A percentile compares a stretch with the other conserved stretches of the same genome.
Evolutionary conservation across 92 coral and sea anemone genomes (phyloP).

Genomic region (Blastomussa wellsi): DNA sequence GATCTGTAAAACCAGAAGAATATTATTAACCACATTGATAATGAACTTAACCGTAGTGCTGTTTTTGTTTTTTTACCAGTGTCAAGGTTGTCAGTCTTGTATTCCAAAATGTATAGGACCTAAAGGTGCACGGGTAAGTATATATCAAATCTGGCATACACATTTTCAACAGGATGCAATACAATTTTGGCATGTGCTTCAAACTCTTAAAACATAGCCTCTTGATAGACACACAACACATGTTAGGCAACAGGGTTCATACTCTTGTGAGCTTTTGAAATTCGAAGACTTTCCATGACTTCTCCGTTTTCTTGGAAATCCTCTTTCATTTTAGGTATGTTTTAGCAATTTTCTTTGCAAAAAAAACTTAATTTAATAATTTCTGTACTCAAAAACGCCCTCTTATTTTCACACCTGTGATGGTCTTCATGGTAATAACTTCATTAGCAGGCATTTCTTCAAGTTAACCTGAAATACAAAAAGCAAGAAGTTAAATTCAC

Average conservation of each 20-base stretch:
- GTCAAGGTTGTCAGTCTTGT: constrained; percentile 88
- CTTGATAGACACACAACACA: too few relatives aligned
- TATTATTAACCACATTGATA: too few relatives aligned
- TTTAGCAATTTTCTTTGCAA: too few relatives aligned
- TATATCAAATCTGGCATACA: neutral
- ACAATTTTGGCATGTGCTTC: neutral
- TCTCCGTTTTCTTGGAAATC: too few relatives aligned
- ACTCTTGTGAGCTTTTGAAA: too few relatives aligned
- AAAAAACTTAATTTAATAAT: too few relatives aligned
- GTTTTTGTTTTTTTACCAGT: constrained; percentile 50
- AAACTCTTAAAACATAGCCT: too few relatives aligned
- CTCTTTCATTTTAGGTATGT: too few relatives aligned
- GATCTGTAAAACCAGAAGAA: too few relatives aligned
- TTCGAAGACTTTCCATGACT: too few relatives aligned
- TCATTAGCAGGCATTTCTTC: neutral
- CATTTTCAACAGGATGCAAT: neutral
- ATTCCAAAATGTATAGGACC: constrained; percentile 92
- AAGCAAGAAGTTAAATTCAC: neutral
- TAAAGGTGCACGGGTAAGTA: constrained; percentile 83
- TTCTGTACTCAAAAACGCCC: neutral
- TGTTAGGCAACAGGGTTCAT: too few relatives aligned
- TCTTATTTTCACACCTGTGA: neutral
- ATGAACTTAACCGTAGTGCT: neutral
- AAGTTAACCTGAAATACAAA: constrained; percentile 2
- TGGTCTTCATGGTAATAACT: neutral